Percentiles rank a stretch among this genome's conserved stretches.
Evolutionary conservation across 2,113 vertebrate genomes (phyloP).

Genomic region (Dicaeum eximium): DNA sequence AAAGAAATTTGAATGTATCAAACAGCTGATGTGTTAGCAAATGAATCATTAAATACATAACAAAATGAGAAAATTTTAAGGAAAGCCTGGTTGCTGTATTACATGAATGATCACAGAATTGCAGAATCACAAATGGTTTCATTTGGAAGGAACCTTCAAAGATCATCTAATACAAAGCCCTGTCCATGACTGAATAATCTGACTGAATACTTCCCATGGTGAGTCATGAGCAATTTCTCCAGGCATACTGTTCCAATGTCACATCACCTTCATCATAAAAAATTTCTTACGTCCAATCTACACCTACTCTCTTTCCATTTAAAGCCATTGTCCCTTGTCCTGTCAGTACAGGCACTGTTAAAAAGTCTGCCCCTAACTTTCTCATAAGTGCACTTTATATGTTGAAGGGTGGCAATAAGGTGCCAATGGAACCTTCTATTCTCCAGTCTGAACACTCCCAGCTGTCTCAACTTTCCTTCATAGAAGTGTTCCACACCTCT

Average conservation of each 20-base stretch:
- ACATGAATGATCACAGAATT: neutral
- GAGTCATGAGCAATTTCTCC: neutral
- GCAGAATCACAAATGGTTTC: neutral
- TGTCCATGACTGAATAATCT: neutral
- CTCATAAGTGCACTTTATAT: neutral
- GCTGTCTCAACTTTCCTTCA: neutral
- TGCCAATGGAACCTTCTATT: rapidly evolving
- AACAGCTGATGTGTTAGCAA: neutral
- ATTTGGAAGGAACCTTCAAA: neutral
- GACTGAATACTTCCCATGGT: neutral
- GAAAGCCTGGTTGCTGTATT: neutral
- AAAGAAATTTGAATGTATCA: neutral
- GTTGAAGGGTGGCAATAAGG: neutral
- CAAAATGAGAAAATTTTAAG: neutral
- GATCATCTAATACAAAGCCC: neutral
- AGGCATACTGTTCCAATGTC: neutral
- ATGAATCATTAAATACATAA: neutral
- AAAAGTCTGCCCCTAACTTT: neutral
- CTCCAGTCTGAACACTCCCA: neutral
- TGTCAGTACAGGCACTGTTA: neutral
- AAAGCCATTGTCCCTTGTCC: neutral
- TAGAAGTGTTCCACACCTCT: neutral
- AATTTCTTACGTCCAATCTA: neutral
- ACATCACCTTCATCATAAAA: neutral
- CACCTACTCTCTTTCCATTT: neutral